Evolutionary conservation across 1,140 invertebrate species (phyloP).

Genomic region (Colletes gigas): DNA sequence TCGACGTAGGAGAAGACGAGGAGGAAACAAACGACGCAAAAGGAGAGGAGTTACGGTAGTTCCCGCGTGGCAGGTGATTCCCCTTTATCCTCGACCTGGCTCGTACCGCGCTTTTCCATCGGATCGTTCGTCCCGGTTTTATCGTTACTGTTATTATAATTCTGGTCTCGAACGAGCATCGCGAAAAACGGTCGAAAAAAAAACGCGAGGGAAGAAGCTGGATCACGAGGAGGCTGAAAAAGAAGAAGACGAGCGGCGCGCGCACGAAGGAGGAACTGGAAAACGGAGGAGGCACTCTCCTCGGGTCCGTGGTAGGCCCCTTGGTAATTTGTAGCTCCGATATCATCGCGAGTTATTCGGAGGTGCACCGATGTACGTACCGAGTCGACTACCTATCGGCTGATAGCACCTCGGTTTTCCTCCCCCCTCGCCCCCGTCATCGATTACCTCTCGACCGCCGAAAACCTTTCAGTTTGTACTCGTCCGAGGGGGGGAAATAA

Average conservation of each 20-base stretch:
- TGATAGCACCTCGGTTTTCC: conserved; percentile 57
- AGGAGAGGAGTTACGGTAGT: conserved; percentile 53
- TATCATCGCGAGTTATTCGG: conserved; percentile 69
- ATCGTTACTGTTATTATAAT: conserved; percentile 71
- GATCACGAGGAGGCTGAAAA: conserved; percentile 23
- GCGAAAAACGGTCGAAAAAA: conserved; percentile 25
- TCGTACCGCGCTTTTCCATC: conserved; percentile 42
- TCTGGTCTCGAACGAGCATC: conserved; percentile 44
- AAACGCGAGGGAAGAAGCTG: conserved; percentile 5
- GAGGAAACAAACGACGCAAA: neutral
- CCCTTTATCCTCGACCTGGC: neutral
- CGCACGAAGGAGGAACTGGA: conserved; percentile 51
- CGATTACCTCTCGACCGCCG: neutral
- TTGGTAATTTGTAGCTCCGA: conserved; percentile 69
- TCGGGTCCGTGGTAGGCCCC: conserved; percentile 60
- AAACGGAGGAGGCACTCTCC: conserved; percentile 43
- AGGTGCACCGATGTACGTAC: conserved; percentile 60
- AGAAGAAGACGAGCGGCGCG: conserved; percentile 17
- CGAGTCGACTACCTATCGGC: conserved; percentile 64
- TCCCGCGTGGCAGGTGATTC: conserved; percentile 59
- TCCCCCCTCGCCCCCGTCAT: neutral
- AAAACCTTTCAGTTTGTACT: neutral
- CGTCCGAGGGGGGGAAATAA: too few species aligned
- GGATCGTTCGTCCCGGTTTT: conserved; percentile 59
- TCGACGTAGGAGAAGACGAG: conserved; percentile 28